Conservation (phyloP, 2,797 vertebrate genomes). For the Erithacus rubecula region DNA sequence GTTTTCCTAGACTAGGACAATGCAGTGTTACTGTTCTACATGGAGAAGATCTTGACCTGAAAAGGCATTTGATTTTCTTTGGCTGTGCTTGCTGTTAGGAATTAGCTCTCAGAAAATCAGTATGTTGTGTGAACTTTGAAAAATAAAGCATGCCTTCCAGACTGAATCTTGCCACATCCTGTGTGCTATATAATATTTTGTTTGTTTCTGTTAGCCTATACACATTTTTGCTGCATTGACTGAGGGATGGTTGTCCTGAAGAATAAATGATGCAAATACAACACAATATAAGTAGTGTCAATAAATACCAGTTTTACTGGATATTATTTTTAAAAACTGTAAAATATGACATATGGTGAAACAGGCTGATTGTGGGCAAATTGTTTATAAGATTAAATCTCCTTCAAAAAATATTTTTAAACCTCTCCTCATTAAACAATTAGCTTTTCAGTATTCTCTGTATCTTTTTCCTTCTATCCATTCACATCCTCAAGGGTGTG, state of each 20-base stretch:
- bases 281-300: not conserved
- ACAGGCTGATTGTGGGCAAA: constrained; percentile 19
- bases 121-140: not conserved
- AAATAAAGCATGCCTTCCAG: not conserved
- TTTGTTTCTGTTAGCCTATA: not conserved
- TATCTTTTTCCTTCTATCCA: not conserved
- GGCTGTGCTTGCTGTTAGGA: not conserved
- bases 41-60: not conserved
- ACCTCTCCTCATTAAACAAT: not conserved
- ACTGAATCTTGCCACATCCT: not conserved
- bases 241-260: not conserved
- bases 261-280: not conserved
- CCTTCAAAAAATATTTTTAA: not conserved
- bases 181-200: not conserved
- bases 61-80: not conserved
- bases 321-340: constrained; percentile 31
- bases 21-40: not conserved
- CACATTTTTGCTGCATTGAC: not conserved
- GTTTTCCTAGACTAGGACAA: not conserved
- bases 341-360: constrained; percentile 32
- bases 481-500: not conserved
- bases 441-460: not conserved
- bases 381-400: constrained; percentile 35
- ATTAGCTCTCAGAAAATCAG: not conserved
- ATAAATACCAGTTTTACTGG: constrained; percentile 44